Percentiles rank a stretch among this genome's conserved stretches.
These are phyloP conservation scores for Turritopsis dohrnii DNA, from an alignment of 30 jellyfish, hydroid and myxozoan genomes.

Conservation along the genomic window DNA sequence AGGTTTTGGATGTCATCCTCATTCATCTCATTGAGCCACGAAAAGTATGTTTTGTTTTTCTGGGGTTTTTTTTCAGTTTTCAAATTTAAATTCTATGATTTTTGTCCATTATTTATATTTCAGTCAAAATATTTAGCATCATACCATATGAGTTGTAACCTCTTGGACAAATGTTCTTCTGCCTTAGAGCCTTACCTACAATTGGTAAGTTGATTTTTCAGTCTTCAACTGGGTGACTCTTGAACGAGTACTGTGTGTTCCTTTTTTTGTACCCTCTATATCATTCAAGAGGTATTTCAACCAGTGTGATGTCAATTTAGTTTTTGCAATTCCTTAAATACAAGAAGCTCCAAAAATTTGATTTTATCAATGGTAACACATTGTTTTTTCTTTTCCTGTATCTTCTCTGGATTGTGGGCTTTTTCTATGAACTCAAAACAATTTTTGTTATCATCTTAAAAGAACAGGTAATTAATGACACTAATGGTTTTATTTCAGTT, in stretches of 20 bases:
- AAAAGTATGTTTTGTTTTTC: slow-evolving; percentile 30
- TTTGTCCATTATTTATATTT: background rate
- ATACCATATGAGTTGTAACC: slow-evolving; percentile 60
- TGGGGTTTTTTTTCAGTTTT: background rate
- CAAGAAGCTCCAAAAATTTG: too few species aligned
- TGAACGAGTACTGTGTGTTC: too few species aligned
- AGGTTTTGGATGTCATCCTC: slow-evolving; percentile 54
- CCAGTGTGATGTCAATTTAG: too few species aligned
- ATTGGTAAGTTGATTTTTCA: too few species aligned
- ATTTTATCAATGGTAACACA: background rate
- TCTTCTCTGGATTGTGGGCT: too few species aligned
- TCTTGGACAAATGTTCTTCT: slow-evolving; percentile 72
- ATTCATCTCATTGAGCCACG: slow-evolving; percentile 60
- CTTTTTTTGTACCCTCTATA: too few species aligned
- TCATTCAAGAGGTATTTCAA: too few species aligned
- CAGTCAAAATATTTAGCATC: slow-evolving; percentile 60
- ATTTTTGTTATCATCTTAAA: background rate
- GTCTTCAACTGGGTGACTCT: too few species aligned
- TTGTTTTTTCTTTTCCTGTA: too few species aligned
- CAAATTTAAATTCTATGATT: too few species aligned
- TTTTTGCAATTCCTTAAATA: too few species aligned
- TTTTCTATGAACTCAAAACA: too few species aligned
- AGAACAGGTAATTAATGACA: background rate
- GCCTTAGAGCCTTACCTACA: slow-evolving; percentile 88
- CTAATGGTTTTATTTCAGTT: slow-evolving; percentile 40